Evolutionary conservation across 1,140 invertebrate genomes (phyloP).

Genomic region (Rhagoletis zephyria): DNA sequence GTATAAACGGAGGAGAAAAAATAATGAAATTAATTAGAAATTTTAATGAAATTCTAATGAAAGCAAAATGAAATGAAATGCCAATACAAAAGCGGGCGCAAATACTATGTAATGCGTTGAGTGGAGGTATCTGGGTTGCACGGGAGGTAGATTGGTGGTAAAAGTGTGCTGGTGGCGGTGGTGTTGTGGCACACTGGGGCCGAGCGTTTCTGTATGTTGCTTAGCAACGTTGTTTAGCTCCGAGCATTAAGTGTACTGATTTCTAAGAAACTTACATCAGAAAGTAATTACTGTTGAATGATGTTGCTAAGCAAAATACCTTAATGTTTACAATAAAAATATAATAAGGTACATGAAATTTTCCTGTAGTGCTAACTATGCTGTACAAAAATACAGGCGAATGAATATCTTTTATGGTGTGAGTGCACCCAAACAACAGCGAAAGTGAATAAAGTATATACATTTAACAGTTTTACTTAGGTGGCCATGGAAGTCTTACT

Average conservation of each 20-base stretch:
- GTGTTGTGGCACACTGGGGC: no score
- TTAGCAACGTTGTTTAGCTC: background rate
- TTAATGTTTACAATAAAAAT: no score
- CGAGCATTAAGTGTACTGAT: background rate
- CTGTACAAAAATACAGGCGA: no score
- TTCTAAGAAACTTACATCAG: background rate
- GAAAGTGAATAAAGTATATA: no score
- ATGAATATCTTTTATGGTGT: no score
- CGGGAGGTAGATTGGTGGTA: no score
- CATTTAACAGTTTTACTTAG: no score
- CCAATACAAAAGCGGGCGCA: background rate
- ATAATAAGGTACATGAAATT: no score
- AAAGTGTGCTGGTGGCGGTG: background rate
- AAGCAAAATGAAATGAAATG: slow-evolving; percentile 18
- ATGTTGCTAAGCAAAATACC: no score
- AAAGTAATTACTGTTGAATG: background rate
- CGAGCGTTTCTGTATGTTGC: background rate
- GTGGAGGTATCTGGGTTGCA: background rate
- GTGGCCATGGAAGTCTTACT: no score
- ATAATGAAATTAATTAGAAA: slow-evolving; percentile 25
- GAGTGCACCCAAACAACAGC: no score
- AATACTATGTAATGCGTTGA: background rate
- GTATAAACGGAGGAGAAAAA: background rate
- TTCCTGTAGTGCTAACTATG: no score
- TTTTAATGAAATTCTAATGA: slow-evolving; percentile 30